Percentiles rank a stretch among this genome's conserved stretches.
Evolutionary conservation across 2,888 invertebrate genomes (phyloP).

Genomic region (Saturnia japonica): DNA sequence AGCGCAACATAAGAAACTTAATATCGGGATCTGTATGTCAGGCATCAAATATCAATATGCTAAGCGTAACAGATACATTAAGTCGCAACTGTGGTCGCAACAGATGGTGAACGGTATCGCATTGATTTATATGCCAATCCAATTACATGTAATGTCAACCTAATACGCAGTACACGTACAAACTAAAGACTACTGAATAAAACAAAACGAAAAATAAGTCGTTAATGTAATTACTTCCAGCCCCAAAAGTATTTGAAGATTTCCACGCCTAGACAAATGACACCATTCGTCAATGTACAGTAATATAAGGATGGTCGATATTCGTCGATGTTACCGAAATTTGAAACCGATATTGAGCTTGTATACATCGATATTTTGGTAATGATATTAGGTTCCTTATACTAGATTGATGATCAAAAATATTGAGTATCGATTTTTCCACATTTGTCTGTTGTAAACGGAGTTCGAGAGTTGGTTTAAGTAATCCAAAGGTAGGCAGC

Average conservation of each 20-base stretch:
- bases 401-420: too few relatives aligned
- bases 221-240: background rate
- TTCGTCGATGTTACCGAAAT: too few relatives aligned
- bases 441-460: too few relatives aligned
- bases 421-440: too few relatives aligned
- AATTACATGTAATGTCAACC: constrained; percentile 2
- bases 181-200: constrained; percentile 5
- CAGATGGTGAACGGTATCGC: constrained; percentile 37
- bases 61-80: constrained; percentile 39
- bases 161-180: background rate
- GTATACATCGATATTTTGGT: too few relatives aligned
- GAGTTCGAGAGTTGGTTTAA: too few relatives aligned
- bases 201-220: background rate
- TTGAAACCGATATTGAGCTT: too few relatives aligned
- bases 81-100: constrained; percentile 21
- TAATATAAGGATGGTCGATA: too few relatives aligned
- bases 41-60: constrained; percentile 44
- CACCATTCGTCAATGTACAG: background rate
- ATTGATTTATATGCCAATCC: constrained; percentile 30
- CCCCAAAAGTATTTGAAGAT: background rate
- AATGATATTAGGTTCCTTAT: too few relatives aligned
- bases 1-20: constrained; percentile 36
- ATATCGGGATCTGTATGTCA: constrained; percentile 31
- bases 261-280: background rate
- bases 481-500: too few relatives aligned